These are phyloP conservation scores for Sycophila sp. DNA, from an alignment of 1,140 invertebrate genomes.

Conservation along the genomic window DNA sequence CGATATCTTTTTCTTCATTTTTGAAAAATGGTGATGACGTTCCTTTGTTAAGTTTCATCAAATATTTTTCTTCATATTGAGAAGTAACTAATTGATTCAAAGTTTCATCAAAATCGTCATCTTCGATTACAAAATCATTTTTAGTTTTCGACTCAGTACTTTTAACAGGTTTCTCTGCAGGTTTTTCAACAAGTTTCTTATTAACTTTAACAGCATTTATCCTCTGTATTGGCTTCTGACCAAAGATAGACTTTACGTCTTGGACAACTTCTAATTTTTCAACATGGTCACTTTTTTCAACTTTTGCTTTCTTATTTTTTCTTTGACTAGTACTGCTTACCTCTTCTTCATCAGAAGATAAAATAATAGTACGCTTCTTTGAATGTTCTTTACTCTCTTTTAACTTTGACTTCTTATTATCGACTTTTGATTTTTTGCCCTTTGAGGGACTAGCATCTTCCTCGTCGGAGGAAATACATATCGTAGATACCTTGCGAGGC, in stretches of 20 bases:
- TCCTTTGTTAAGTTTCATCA: conserved; percentile 30
- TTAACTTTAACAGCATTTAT: conserved; percentile 47
- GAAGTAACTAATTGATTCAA: conserved; percentile 71
- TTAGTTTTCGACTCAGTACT: conserved; percentile 47
- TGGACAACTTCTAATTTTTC: conserved; percentile 30
- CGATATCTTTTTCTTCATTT: not conserved
- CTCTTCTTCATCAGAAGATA: conserved; percentile 56
- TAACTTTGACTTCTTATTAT: not conserved
- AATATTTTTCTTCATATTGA: conserved; percentile 42
- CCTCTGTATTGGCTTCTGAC: conserved; percentile 58
- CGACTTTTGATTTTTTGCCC: conserved; percentile 34
- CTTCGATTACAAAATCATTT: conserved; percentile 68
- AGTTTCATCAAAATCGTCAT: conserved; percentile 76
- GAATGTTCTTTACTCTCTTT: conserved; percentile 26
- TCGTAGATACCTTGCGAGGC: conserved; percentile 25
- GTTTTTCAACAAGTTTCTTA: conserved; percentile 36
- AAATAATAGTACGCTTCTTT: conserved; percentile 45
- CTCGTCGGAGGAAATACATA: conserved; percentile 52
- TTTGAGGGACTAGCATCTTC: conserved; percentile 9
- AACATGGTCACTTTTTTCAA: conserved; percentile 25
- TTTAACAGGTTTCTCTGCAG: conserved; percentile 20
- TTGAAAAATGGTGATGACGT: not conserved
- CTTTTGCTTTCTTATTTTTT: conserved; percentile 41
- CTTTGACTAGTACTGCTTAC: not conserved
- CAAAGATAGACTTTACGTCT: conserved; percentile 53